Conservation (phyloP, 2,797 vertebrate genomes). For the Cichlasoma orientale region DNA sequence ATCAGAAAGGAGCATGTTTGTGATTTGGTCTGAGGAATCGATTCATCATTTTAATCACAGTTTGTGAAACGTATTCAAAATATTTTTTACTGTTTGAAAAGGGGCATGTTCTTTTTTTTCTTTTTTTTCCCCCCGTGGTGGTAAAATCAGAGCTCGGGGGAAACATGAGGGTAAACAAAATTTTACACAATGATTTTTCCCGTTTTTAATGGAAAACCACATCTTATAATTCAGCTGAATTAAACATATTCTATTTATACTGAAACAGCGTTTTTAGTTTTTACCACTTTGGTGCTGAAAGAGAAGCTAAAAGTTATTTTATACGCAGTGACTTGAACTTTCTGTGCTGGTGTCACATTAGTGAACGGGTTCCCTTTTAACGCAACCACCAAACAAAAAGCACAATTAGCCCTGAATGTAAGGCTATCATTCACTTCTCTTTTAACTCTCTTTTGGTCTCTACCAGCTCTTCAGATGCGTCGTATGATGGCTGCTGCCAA, state of each 20-base stretch:
- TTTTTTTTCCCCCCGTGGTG: not conserved
- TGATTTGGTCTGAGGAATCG: conserved; percentile 4
- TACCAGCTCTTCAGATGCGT: not conserved
- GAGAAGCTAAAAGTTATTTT: too few relatives aligned
- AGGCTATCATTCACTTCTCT: too few relatives aligned
- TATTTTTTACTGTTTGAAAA: conserved; percentile 11
- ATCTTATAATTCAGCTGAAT: not conserved
- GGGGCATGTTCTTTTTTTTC: not conserved
- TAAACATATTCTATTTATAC: not conserved
- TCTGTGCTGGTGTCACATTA: not conserved
- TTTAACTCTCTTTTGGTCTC: not conserved
- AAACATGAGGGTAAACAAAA: not conserved
- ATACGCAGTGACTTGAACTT: too few relatives aligned
- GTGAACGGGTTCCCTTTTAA: not conserved
- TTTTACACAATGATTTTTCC: conserved; percentile 1
- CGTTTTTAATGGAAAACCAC: not conserved
- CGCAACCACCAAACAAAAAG: not conserved
- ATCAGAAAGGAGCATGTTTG: conserved; percentile 19
- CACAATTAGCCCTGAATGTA: not conserved
- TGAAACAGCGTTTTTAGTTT: not conserved
- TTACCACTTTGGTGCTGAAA: not conserved
- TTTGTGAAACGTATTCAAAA: conserved; percentile 18
- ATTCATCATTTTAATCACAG: conserved; percentile 12
- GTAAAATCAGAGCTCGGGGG: not conserved
- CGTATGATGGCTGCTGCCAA: not conserved